Evolutionary conservation across 2,797 vertebrate genomes (phyloP).

Genomic region (Onychomys torridus): DNA sequence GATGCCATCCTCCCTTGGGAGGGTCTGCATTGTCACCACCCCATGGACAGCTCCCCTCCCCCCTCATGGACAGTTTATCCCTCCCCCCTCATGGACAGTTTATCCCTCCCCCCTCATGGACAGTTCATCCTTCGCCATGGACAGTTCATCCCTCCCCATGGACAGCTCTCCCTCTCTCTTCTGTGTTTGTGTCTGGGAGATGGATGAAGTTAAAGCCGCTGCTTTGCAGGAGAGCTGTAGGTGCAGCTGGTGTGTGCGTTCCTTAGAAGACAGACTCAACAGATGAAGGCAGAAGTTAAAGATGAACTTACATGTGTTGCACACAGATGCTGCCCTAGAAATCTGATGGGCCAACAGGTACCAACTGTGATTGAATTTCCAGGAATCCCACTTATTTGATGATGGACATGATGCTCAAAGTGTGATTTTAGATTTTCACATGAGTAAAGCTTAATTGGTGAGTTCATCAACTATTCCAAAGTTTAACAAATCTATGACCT

Average conservation of each 20-base stretch:
- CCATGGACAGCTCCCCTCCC: too few relatives aligned
- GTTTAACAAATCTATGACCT: neutral
- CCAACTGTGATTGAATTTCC: slow-evolving; percentile 11
- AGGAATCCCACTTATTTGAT: neutral
- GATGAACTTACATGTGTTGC: slow-evolving; percentile 1
- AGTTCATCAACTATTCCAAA: neutral
- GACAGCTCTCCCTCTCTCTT: neutral
- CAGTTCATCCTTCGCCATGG: too few relatives aligned
- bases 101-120: too few relatives aligned
- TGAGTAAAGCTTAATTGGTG: neutral
- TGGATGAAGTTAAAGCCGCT: neutral
- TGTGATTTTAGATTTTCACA: neutral
- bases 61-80: too few relatives aligned
- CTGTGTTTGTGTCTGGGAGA: neutral
- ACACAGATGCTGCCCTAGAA: slow-evolving; percentile 59
- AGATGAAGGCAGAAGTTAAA: neutral
- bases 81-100: too few relatives aligned
- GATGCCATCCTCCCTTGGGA: neutral
- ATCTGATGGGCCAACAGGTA: slow-evolving; percentile 38
- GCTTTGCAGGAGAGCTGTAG: neutral
- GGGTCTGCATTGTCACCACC: neutral
- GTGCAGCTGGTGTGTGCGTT: neutral
- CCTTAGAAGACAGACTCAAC: neutral
- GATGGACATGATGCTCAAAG: neutral
- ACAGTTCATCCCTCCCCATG: neutral